Conservation (phyloP, 1,140 invertebrate species). For the Drosophila pruinosa region DNA sequence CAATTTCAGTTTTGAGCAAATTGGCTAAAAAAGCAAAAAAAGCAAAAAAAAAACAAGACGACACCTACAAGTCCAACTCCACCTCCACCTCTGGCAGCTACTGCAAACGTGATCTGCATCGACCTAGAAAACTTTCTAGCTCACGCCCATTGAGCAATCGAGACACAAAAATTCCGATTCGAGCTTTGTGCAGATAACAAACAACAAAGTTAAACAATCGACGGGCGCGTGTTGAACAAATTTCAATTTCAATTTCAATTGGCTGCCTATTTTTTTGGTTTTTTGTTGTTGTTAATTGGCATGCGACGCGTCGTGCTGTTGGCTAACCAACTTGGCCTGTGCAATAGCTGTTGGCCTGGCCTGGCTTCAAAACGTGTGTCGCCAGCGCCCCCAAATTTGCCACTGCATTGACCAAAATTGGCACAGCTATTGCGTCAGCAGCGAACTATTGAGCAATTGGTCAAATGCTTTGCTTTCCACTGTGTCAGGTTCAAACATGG, state of each 20-base stretch:
- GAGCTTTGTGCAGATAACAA: background rate
- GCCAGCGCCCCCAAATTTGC: conserved; percentile 66
- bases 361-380: conserved; percentile 53
- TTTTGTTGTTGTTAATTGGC: conserved; percentile 50
- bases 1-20: conserved; percentile 18
- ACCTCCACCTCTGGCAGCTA: background rate
- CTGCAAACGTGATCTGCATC: conserved; percentile 64
- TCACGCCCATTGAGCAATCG: conserved; percentile 61
- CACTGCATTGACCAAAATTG: conserved; percentile 72
- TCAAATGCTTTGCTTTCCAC: conserved; percentile 58
- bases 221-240: conserved; percentile 58
- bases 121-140: conserved; percentile 53
- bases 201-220: conserved; percentile 59
- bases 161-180: background rate
- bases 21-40: conserved; percentile 33
- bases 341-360: conserved; percentile 12
- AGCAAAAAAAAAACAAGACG: background rate
- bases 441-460: conserved; percentile 62
- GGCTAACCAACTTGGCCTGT: conserved; percentile 28
- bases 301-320: conserved; percentile 44
- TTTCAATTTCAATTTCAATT: conserved; percentile 49
- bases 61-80: background rate
- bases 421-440: conserved; percentile 50
- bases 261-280: conserved; percentile 11
- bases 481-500: conserved; percentile 72